phyloP scores from a whole-genome alignment of 2,113 vertebrate genomes.

The Gymnorhina tibicen region DNA sequence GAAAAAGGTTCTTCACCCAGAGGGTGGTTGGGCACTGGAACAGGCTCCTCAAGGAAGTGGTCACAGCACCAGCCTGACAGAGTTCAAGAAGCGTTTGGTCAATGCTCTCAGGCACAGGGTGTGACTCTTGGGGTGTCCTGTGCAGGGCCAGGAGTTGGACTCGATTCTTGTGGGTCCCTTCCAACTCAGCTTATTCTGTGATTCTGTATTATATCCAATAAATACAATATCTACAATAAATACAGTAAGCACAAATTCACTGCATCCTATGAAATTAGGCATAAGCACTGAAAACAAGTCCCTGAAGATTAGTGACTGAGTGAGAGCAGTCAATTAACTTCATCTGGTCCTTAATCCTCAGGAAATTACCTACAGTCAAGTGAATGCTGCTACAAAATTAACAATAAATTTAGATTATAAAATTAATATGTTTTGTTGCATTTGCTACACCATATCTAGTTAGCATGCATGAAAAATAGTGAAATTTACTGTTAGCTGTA shows the following conservation, averaged over 20 bases:
- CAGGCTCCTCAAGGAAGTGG: not conserved
- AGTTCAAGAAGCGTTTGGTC: rapidly evolving
- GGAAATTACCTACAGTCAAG: not conserved
- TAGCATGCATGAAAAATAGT: not conserved
- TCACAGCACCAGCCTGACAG: not conserved
- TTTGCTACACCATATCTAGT: not conserved
- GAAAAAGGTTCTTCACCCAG: not conserved
- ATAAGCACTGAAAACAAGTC: not conserved
- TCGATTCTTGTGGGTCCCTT: not conserved
- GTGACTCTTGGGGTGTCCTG: not conserved
- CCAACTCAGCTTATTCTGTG: not conserved
- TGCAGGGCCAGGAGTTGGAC: not conserved
- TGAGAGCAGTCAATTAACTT: not conserved
- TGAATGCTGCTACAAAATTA: not conserved
- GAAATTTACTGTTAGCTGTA: not conserved
- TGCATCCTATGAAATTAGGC: not conserved
- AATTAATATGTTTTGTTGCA: not conserved
- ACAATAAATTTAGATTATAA: not conserved
- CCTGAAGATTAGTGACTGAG: not conserved
- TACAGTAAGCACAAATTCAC: not conserved
- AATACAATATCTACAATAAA: not conserved
- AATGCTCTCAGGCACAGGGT: not conserved
- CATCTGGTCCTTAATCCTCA: not conserved
- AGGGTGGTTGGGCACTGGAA: not conserved
- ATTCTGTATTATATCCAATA: not conserved